Evolutionary conservation across 2,797 vertebrate species (phyloP).

Genomic region (Synaphobranchus kaupii): DNA sequence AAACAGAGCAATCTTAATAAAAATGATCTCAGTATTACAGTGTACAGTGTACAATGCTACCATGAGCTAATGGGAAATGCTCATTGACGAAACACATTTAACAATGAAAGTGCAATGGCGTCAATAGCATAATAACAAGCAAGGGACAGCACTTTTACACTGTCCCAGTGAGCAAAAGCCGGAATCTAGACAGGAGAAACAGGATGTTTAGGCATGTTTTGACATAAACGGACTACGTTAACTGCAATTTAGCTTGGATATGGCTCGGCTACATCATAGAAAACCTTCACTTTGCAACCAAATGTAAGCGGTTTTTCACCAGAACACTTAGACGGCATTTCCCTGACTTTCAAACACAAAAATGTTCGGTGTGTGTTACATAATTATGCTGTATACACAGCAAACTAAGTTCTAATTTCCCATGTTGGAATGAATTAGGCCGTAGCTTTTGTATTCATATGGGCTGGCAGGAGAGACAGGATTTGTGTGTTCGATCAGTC

Average conservation of each 20-base stretch:
- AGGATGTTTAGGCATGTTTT: too few species aligned
- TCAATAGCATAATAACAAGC: neutral
- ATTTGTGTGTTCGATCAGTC: neutral
- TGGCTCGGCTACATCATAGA: too few species aligned
- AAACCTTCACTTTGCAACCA: too few species aligned
- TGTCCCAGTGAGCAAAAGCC: neutral
- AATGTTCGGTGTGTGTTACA: neutral
- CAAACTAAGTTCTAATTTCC: neutral
- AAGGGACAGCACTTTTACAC: neutral
- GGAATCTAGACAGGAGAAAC: too few species aligned
- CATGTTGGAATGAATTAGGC: neutral
- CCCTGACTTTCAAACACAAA: too few species aligned
- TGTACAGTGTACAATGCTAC: neutral
- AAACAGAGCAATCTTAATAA: neutral
- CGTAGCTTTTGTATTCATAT: neutral
- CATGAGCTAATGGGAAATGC: neutral
- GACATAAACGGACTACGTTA: too few species aligned
- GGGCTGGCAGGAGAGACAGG: neutral
- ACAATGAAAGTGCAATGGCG: neutral
- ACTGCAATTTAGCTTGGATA: too few species aligned
- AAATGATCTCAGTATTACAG: neutral
- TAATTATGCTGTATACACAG: neutral
- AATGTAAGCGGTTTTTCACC: too few species aligned
- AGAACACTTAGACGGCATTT: too few species aligned
- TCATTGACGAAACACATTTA: neutral